These are phyloP conservation scores for Idris sp. DNA, from an alignment of 1,140 invertebrate genomes.

Conservation along the genomic window DNA sequence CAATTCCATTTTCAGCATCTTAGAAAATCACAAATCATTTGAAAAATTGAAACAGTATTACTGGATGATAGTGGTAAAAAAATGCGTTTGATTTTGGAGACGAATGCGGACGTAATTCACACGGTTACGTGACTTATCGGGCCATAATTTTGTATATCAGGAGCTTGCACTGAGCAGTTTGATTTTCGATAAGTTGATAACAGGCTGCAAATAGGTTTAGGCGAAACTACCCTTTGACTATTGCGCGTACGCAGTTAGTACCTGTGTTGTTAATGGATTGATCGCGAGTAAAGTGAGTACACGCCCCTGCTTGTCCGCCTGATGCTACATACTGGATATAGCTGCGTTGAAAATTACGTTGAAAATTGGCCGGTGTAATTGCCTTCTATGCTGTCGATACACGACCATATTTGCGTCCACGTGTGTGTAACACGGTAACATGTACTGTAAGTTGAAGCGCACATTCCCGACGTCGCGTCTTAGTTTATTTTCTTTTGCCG, in stretches of 20 bases:
- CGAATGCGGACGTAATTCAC: constrained; percentile 55
- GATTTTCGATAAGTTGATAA: constrained; percentile 68
- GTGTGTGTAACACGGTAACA: too few relatives aligned
- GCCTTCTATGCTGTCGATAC: constrained; percentile 23
- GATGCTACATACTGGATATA: too few relatives aligned
- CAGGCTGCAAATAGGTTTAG: constrained; percentile 66
- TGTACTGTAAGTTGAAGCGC: too few relatives aligned
- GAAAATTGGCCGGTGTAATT: too few relatives aligned
- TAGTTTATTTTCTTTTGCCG: constrained; percentile 10
- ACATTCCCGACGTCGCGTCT: too few relatives aligned
- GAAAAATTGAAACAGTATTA: too few relatives aligned
- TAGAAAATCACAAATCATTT: too few relatives aligned
- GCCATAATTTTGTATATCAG: constrained; percentile 32
- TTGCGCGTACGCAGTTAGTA: constrained; percentile 28
- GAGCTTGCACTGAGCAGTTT: constrained; percentile 36
- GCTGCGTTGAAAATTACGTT: too few relatives aligned
- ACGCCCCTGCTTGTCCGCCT: constrained; percentile 17
- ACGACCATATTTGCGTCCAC: constrained; percentile 11
- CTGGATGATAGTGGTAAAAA: too few relatives aligned
- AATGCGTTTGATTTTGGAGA: constrained; percentile 24
- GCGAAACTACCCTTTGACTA: constrained; percentile 31
- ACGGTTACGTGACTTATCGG: constrained; percentile 51
- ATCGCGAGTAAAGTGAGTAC: constrained; percentile 61
- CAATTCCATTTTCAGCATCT: too few relatives aligned
- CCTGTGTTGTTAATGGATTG: constrained; percentile 66